Evolutionary conservation across 2,888 invertebrate genomes (phyloP).

Genomic region (Drosophila neutralis): DNA sequence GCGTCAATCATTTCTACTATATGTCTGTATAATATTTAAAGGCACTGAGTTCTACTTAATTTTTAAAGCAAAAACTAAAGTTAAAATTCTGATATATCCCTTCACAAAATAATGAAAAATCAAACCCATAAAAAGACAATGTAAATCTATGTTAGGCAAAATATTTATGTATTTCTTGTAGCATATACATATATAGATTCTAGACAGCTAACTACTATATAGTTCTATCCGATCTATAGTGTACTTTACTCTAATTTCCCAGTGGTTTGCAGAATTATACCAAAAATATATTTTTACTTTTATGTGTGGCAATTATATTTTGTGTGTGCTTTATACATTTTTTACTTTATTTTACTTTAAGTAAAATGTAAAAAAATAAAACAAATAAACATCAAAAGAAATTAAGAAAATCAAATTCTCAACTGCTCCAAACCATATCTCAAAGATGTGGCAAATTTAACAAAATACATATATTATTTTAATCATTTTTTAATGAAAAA

Average conservation of each 20-base stretch:
- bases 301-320: constrained; percentile 82
- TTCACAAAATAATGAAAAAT: constrained; percentile 34
- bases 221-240: constrained; percentile 51
- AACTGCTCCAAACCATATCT: constrained; percentile 53
- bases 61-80: constrained; percentile 59
- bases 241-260: constrained; percentile 68
- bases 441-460: constrained; percentile 56
- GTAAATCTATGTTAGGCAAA: constrained; percentile 70
- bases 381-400: constrained; percentile 37
- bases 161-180: constrained; percentile 66
- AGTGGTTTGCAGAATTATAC: constrained; percentile 81
- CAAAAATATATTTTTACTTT: constrained; percentile 77
- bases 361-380: constrained; percentile 63
- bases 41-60: constrained; percentile 85
- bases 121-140: constrained; percentile 49
- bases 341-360: constrained; percentile 70
- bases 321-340: constrained; percentile 72
- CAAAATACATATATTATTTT: constrained; percentile 24
- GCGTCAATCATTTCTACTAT: constrained; percentile 41
- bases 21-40: constrained; percentile 75
- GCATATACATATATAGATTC: constrained; percentile 42
- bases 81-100: constrained; percentile 42
- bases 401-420: constrained; percentile 46
- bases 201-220: constrained; percentile 36
- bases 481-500: constrained; percentile 52